A percentile compares a stretch with the other conserved stretches of the same genome.
These are phyloP conservation scores for Hassar affinis DNA, from an alignment of 2,113 vertebrate species.

Conservation along the genomic window DNA sequence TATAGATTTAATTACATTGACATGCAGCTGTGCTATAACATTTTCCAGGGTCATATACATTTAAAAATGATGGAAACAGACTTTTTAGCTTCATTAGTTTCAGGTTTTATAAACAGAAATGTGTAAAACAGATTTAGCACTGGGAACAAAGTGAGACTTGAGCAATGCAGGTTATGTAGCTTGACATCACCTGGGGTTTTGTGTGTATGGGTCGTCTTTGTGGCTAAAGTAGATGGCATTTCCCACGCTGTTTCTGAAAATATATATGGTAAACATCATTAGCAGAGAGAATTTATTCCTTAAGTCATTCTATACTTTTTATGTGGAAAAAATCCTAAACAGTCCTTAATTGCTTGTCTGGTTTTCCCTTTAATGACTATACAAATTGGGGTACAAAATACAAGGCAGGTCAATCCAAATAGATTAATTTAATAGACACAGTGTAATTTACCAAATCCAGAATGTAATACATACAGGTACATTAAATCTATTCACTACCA, in stretches of 20 bases:
- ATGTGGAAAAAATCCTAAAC: not conserved
- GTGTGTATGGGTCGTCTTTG: slow-evolving; percentile 10
- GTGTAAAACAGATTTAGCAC: not conserved
- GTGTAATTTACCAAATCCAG: not conserved
- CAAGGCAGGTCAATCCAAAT: not conserved
- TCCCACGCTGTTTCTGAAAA: slow-evolving; percentile 43
- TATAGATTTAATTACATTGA: not conserved
- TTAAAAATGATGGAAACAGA: not conserved
- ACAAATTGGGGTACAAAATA: not conserved
- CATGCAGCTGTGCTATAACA: not conserved
- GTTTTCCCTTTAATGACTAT: not conserved
- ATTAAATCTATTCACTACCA: not conserved
- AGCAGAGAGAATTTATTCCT: not conserved
- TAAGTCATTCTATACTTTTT: not conserved
- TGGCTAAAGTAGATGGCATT: slow-evolving; percentile 12
- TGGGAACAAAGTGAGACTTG: not conserved
- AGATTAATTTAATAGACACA: not conserved
- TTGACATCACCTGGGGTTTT: slow-evolving; percentile 27
- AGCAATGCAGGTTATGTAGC: not conserved
- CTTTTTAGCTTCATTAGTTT: not conserved
- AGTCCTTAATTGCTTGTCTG: too few species aligned
- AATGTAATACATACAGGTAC: not conserved
- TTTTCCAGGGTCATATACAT: not conserved
- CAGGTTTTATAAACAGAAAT: not conserved
- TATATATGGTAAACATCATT: slow-evolving; percentile 3